Conservation (phyloP, 2,113 vertebrate genomes). For the Puma concolor region DNA sequence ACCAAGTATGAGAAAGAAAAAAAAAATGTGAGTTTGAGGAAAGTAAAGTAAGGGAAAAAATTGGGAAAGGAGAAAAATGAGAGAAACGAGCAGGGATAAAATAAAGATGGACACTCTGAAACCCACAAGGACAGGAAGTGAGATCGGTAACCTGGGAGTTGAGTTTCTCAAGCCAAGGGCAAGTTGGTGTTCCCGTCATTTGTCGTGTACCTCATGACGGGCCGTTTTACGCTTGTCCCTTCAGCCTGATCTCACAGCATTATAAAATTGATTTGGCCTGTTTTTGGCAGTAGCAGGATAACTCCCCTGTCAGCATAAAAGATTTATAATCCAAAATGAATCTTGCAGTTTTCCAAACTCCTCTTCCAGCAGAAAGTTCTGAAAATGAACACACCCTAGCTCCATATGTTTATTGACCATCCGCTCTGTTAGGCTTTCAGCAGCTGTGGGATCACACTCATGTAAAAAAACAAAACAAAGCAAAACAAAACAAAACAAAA, state of each 20-base stretch:
- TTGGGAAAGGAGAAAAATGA: neutral
- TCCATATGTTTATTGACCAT: neutral
- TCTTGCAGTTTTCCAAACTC: neutral
- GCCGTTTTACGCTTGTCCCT: neutral
- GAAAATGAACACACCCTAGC: neutral
- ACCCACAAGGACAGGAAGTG: neutral
- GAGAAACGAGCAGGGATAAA: neutral
- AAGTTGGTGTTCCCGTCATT: neutral
- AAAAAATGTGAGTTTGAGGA: neutral
- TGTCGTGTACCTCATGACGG: rapidly evolving
- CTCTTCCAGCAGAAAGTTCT: neutral
- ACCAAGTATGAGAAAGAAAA: neutral
- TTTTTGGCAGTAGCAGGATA: neutral
- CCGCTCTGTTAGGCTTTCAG: neutral
- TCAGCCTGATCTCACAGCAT: neutral
- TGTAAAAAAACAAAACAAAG: neutral
- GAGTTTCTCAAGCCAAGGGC: neutral
- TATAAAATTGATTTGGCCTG: neutral
- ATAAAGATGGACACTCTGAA: neutral
- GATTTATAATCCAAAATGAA: neutral
- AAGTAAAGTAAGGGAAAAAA: neutral
- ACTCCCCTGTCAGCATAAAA: neutral
- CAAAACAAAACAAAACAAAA: neutral
- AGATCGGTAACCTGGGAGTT: neutral
- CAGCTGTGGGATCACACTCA: neutral